A percentile compares a stretch with the other conserved stretches of the same genome.
These are phyloP conservation scores for Plebejus anna DNA, from an alignment of 2,888 invertebrate genomes.

Conservation along the genomic window DNA sequence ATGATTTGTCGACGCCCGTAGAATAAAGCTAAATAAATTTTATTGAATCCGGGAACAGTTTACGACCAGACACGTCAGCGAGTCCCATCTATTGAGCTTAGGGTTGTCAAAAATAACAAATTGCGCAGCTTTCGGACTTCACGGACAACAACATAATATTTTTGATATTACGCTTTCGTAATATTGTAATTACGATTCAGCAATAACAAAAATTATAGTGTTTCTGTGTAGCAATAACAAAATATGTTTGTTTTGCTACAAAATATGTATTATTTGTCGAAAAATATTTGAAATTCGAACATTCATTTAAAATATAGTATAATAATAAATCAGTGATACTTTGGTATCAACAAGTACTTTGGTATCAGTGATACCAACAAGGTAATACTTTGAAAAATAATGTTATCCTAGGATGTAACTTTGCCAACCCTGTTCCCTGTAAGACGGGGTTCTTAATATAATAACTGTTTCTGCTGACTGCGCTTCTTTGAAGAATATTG, in stretches of 20 bases:
- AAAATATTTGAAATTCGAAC: neutral
- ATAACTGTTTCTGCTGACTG: constrained; percentile 56
- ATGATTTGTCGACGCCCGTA: constrained; percentile 74
- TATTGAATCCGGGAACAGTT: constrained; percentile 74
- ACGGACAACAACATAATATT: neutral
- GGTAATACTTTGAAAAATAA: neutral
- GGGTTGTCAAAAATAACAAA: constrained; percentile 31
- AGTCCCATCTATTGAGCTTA: constrained; percentile 49
- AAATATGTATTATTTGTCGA: neutral
- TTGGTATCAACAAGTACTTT: no score
- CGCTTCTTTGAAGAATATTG: constrained; percentile 42
- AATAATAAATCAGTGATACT: neutral
- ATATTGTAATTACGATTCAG: neutral
- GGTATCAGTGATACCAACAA: neutral
- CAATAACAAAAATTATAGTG: no score
- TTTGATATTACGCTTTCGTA: neutral
- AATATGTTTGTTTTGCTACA: neutral
- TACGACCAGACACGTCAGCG: constrained; percentile 70
- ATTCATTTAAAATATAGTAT: neutral
- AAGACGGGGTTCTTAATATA: constrained; percentile 62
- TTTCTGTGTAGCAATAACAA: neutral
- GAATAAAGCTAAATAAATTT: constrained; percentile 73
- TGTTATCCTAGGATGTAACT: constrained; percentile 2
- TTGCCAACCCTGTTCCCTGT: constrained; percentile 39
- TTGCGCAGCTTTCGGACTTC: constrained; percentile 13